These are phyloP conservation scores for Actinostola sp. DNA, from an alignment of 92 coral and sea anemone genomes.

Conservation along the genomic window DNA sequence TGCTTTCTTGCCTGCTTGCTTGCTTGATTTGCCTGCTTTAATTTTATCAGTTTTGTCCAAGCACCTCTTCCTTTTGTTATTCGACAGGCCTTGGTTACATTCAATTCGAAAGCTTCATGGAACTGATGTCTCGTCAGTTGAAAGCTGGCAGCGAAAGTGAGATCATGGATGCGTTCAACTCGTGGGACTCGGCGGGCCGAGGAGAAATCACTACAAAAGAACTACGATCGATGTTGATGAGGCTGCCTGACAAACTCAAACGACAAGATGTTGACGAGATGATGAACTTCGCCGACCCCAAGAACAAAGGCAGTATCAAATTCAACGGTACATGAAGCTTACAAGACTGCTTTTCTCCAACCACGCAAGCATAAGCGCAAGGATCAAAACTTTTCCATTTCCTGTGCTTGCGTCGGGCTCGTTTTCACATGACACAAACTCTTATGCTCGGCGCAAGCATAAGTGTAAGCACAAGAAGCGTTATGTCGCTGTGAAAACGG, in stretches of 20 bases:
- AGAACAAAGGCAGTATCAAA: constrained; percentile 65
- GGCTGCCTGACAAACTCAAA: constrained; percentile 68
- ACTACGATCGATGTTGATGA: constrained; percentile 71
- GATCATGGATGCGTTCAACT: constrained; percentile 70
- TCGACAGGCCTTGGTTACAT: constrained; percentile 80
- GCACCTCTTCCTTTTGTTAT: background rate
- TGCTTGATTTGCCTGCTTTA: background rate
- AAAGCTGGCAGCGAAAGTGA: constrained; percentile 70
- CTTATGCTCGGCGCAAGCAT: too few relatives aligned
- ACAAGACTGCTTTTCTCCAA: too few relatives aligned
- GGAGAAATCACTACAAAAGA: constrained; percentile 69
- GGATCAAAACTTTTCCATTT: too few relatives aligned
- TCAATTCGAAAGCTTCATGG: constrained; percentile 81
- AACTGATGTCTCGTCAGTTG: constrained; percentile 79
- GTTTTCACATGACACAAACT: too few relatives aligned
- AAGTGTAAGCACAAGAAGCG: too few relatives aligned
- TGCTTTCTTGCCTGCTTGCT: background rate
- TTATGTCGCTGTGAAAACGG: too few relatives aligned
- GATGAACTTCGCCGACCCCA: constrained; percentile 65
- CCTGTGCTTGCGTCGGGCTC: too few relatives aligned
- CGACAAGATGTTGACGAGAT: constrained; percentile 69
- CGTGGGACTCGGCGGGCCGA: constrained; percentile 71
- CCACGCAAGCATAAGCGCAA: too few relatives aligned
- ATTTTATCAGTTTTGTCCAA: background rate
- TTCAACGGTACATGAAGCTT: constrained; percentile 56